Evolutionary conservation across 64 coral and sea anemone species (phyloP), one percentile per base, ranked within the genome.

Genomic region (Stichodactyla helianthus): DNA sequence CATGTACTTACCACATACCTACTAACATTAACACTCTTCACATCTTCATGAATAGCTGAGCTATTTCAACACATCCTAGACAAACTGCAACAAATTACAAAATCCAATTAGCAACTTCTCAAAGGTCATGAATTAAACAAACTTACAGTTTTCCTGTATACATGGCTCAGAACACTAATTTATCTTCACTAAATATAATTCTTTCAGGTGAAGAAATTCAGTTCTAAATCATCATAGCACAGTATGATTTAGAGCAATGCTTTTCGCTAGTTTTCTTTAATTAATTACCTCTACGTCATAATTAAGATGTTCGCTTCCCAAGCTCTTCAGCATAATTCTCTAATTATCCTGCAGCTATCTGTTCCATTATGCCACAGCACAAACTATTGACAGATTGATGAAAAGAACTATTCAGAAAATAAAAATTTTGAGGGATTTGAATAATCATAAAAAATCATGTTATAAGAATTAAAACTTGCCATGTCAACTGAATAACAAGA

Each of bases 161-260:
- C 22, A 20, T 20, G 19, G 5, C 78, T 81, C 78, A 81, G 78
- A 54, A 54, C 17, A 4, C 52, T 52, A 5, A 19, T 5, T 20
- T 81, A 19, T 81, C 78, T 81, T 81, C 78, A 81, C 78, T 52
- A 52, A 81, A 22, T 16, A 71, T 17, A 5, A 18, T 74, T 7
- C 31, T 74, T 74, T 81, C 78, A 81, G 78, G 78, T 81, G 78
- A 81, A 81, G 78, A 81, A 81, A 81, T 81, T 81, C 78, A 35
- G 31, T 35, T 35, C 0, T 71, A 0, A 27, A 7, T 22, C 67
- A 71, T 71, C 67, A 71, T 53, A 53, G 68, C 68, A 74, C 23
- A 3, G 1, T 31, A 12, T 65, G 19, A 65, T 65, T 20, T 5
- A 65, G 62, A 65, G 35, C 5, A 9, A 65, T 3, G 22, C 20